Evolutionary conservation across 2,888 invertebrate genomes (phyloP), one percentile per base, ranked within the genome.

Genomic region (Tetropium fuscum): DNA sequence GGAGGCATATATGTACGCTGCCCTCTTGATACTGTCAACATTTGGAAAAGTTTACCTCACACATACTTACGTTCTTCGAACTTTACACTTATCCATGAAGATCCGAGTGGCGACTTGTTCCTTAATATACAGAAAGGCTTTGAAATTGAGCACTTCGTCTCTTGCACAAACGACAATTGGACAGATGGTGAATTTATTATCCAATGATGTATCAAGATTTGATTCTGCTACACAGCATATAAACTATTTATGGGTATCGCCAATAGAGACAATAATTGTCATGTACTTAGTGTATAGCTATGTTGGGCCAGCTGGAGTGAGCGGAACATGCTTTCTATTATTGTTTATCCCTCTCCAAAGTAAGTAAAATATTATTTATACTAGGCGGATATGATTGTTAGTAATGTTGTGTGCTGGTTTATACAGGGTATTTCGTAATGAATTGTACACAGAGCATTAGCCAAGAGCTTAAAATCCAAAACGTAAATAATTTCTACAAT

Each of bases 1-100:
- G 1, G 84, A 90, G 18, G 94, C 95, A 0, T 93, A 92, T 78
- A 78, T 90, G 41, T 93, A 91, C 78, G 93, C 94, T 0, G 86
- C 84, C 0, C 89, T 88, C 2, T 88, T 95, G 20, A 87, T 93
- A 8, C 1, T 53, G 5, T 47, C 49, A 8, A 40, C 64, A 10
- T 36, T 69, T 1, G 8, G 53, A 5, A 61, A 60, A 27, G 88
- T 93, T 15, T 83, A 94, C 3, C 53, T 72, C 10, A 60, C 62
- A n/a, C 80, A 98, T 82, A 93, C 94, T 0, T 94, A 93, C 77
- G 94, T 95, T 89, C 88, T 95, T 85, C 90, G 89, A 11, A 87
- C 92, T 10, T 84, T 91, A 51, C 90, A 92, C 72, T 86, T 92
- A 80, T 94, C 95, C 40, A 92, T 94, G 93, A 88, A 91, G 80